Evolutionary conservation across 1,140 invertebrate genomes (phyloP), one percentile per base, ranked within the genome.

Genomic region (Gryon sp.): DNA sequence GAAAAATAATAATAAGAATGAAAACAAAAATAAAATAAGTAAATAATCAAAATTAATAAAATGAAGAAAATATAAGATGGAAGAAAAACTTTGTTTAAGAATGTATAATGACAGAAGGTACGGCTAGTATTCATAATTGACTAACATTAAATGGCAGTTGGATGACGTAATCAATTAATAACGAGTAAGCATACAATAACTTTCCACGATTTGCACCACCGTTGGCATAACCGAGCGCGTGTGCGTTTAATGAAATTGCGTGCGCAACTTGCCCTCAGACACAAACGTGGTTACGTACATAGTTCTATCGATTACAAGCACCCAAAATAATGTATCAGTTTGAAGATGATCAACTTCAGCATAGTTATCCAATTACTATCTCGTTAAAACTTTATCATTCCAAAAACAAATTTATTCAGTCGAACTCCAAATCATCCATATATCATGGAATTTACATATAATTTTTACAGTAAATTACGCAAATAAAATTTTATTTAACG

Each of bases 281-380:
- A 32, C 30, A 14, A 16, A 11, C 36, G 43, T 72, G 41, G 43
- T 55, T 72, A 70, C 63, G 52, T n/a, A n/a, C n/a, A n/a, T 57
- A 50, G 48, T 41, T 62, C 76, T 83, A 82, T 83, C 68, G 80
- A 83, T 83, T 83, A 20, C n/a, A 16, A 5, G 18, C 46, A 16
- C 20, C 12, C 15, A 0, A 18, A 1, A 14, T 40, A 46, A 50
- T 24, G 45, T 63, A 52, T 50, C 45, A 41, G 45, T 50, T 48
- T 40, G 45, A 11, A 30, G 41, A 45, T 11, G 19, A 46, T 24
- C 14, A n/a, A n/a, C n/a, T n/a, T n/a, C n/a, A n/a, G n/a, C 7
- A 45, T 1, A 12, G 5, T 32, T 26, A 59, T 62, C 32, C 30
- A 46, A 62, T 41, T 57, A 28, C n/a, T n/a, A n/a, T n/a, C n/a